Percentiles rank a stretch among this genome's conserved stretches.
phyloP scores from a whole-genome alignment of 2,797 vertebrate genomes.

The Sebastolobus altivelis region DNA sequence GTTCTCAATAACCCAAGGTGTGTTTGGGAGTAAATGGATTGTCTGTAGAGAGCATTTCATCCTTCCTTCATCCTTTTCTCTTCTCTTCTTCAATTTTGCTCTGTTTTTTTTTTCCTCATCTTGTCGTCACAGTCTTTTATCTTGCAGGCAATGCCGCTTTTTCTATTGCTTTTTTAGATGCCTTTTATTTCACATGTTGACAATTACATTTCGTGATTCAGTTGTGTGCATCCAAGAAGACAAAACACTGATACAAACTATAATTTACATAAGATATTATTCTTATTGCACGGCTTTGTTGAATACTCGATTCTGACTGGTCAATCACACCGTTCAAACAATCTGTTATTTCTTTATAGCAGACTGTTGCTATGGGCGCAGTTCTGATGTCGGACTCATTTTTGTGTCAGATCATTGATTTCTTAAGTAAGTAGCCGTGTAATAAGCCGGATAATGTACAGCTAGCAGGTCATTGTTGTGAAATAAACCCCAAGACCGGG shows the following conservation, averaged over 20 bases:
- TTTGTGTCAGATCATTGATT: no score
- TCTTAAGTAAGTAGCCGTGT: no score
- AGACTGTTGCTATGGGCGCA: no score
- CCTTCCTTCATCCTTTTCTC: constrained; percentile 32
- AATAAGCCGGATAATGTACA: no score
- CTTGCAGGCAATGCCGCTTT: not conserved
- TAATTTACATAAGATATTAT: not conserved
- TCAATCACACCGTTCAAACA: fast-evolving
- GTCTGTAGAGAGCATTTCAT: constrained; percentile 77
- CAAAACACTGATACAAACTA: not conserved
- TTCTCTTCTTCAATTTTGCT: constrained; percentile 3
- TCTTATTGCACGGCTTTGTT: not conserved
- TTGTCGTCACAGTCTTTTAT: constrained; percentile 15
- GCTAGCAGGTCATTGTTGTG: no score
- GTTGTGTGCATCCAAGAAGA: not conserved
- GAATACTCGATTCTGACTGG: not conserved
- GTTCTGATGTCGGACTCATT: no score
- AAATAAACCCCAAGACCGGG: no score
- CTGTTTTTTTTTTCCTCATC: constrained; percentile 8
- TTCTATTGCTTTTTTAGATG: constrained; percentile 27
- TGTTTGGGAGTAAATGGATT: constrained; percentile 86
- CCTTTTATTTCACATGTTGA: constrained; percentile 26
- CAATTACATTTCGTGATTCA: constrained; percentile 25
- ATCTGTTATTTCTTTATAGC: no score
- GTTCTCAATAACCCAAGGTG: constrained; percentile 86